Conservation (phyloP, 2,888 invertebrate species). For the Malthinus seriepunctatus region DNA sequence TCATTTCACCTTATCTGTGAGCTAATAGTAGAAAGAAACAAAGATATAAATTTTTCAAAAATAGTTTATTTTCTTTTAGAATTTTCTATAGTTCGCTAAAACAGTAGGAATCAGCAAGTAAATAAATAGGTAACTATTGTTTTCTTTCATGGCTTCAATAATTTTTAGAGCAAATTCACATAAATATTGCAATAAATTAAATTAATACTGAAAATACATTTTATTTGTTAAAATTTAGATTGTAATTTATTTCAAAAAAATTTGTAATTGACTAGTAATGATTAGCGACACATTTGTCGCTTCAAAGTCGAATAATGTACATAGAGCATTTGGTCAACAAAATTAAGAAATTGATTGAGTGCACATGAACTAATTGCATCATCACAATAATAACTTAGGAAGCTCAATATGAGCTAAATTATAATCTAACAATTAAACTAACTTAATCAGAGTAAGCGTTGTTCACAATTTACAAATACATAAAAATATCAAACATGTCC, state of each 20-base stretch:
- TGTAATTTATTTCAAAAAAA: conserved; percentile 13
- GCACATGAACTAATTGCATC: conserved; percentile 32
- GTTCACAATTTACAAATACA: conserved; percentile 28
- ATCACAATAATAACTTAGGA: conserved; percentile 41
- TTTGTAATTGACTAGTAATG: conserved; percentile 20
- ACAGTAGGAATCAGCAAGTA: conserved; percentile 13
- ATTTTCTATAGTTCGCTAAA: conserved; percentile 22
- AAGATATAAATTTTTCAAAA: conserved; percentile 10
- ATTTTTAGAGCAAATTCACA: conserved; percentile 18
- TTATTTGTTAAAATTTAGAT: conserved; percentile 1
- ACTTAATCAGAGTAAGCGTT: conserved; percentile 29
- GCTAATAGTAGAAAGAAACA: too few species aligned
- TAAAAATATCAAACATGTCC: conserved; percentile 27
- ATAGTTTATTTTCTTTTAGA: conserved; percentile 24
- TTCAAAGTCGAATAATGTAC: conserved; percentile 15
- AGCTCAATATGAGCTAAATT: conserved; percentile 36
- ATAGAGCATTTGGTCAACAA: conserved; percentile 28
- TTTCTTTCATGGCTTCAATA: conserved; percentile 11
- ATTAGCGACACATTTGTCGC: conserved; percentile 12
- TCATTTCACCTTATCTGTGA: too few species aligned
- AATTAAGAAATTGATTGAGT: conserved; percentile 36
- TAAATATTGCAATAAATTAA: conserved; percentile 32
- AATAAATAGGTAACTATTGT: conserved; percentile 28
- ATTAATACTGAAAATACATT: conserved; percentile 29
- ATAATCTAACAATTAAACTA: conserved; percentile 26